A percentile compares a stretch with the other conserved stretches of the same genome.
These are phyloP conservation scores for Apistogramma diplotaenia DNA, from an alignment of 2,113 vertebrate genomes.

Conservation along the genomic window DNA sequence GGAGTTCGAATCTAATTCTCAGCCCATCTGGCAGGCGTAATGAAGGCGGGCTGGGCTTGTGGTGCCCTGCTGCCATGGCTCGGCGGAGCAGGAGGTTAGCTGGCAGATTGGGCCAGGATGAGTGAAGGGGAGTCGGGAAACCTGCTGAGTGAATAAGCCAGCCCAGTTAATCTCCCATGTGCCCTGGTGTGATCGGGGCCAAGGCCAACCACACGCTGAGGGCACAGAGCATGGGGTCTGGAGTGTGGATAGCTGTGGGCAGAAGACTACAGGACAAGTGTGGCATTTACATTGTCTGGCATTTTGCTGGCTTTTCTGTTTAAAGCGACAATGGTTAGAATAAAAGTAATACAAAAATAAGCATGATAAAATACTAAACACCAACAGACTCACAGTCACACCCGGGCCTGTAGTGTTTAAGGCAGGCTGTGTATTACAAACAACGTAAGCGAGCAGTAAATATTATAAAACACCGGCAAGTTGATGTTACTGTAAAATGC, in stretches of 20 bases:
- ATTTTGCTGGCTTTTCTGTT: not conserved
- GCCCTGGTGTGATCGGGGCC: conserved; percentile 68
- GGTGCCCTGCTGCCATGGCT: conserved; percentile 74
- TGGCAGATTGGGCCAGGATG: conserved; percentile 76
- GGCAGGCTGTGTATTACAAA: not conserved
- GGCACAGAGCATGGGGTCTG: conserved; percentile 44
- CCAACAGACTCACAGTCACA: not conserved
- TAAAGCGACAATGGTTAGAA: not conserved
- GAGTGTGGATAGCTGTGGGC: conserved; percentile 45
- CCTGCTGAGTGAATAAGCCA: conserved; percentile 71
- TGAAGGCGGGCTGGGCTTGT: conserved; percentile 72
- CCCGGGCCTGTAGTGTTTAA: not conserved
- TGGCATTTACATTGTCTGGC: conserved; percentile 45
- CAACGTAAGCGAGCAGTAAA: not conserved
- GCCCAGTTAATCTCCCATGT: conserved; percentile 75
- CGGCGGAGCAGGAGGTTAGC: conserved; percentile 73
- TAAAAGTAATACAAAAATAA: not conserved
- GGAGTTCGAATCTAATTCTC: conserved; percentile 80
- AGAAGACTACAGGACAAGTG: conserved; percentile 22
- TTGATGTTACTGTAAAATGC: not conserved
- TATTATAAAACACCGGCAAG: not conserved
- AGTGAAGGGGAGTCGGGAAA: conserved; percentile 67
- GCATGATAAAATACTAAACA: not conserved
- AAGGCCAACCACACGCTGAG: conserved; percentile 63
- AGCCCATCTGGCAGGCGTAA: conserved; percentile 80